Percentiles rank a stretch among this genome's conserved stretches.
phyloP scores from a whole-genome alignment of 2,113 vertebrate genomes.

The Oceanites oceanicus region DNA sequence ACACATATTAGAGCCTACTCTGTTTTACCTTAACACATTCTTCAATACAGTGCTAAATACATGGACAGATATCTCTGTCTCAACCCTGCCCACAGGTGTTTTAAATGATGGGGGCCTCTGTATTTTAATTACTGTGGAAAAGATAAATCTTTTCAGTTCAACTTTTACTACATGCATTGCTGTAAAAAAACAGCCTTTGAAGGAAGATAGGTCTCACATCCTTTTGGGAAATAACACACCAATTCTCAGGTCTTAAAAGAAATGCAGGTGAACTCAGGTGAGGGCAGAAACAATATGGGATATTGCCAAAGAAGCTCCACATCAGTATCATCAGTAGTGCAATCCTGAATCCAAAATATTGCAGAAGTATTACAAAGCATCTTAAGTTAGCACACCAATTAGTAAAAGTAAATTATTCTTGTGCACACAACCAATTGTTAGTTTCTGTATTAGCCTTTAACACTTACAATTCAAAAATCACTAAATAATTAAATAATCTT shows the following conservation, averaged over 20 bases:
- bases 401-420: background rate
- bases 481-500: background rate
- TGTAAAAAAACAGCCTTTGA: background rate
- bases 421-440: background rate
- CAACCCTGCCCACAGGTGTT: background rate
- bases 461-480: background rate
- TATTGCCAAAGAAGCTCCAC: background rate
- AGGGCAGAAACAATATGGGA: background rate
- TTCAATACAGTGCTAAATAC: background rate
- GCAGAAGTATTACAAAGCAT: background rate
- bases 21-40: background rate
- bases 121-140: background rate
- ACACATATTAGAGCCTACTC: background rate
- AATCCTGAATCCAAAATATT: background rate
- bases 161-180: background rate
- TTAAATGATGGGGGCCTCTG: background rate
- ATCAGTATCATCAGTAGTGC: background rate
- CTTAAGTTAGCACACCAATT: background rate
- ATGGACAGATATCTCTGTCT: no score
- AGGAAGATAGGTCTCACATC: background rate
- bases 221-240: background rate
- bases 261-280: background rate
- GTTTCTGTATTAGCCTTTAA: background rate
- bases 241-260: background rate
- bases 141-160: background rate